Evolutionary conservation across 2,113 vertebrate species (phyloP).

Genomic region (Nipponia nippon): DNA sequence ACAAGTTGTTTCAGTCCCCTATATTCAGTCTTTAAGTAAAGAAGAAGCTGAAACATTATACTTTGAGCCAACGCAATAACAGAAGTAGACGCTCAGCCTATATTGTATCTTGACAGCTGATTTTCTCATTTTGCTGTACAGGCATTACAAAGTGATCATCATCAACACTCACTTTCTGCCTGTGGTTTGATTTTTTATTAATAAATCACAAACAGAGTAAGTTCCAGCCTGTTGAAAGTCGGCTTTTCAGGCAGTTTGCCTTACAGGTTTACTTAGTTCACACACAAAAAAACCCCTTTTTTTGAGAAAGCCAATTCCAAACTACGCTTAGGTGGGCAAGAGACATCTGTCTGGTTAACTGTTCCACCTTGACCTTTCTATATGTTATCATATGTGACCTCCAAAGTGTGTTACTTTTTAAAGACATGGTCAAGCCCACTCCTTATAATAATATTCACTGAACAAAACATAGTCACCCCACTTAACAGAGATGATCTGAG

Average conservation of each 20-base stretch:
- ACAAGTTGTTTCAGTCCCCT: not conserved
- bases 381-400: fast-evolving
- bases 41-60: not conserved
- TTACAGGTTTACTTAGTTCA: not conserved
- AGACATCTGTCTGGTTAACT: not conserved
- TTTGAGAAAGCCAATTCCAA: not conserved
- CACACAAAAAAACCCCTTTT: fast-evolving
- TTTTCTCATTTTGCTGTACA: not conserved
- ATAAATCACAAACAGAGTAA: not conserved
- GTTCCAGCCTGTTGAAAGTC: not conserved
- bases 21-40: not conserved
- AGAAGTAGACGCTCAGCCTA: not conserved
- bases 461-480: not conserved
- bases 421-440: not conserved
- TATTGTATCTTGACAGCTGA: not conserved
- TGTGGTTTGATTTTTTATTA: not conserved
- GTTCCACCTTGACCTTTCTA: not conserved
- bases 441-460: not conserved
- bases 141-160: not conserved
- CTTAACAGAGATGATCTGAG: not conserved
- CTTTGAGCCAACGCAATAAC: not conserved
- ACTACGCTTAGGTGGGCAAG: not conserved
- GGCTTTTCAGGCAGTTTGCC: not conserved
- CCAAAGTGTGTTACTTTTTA: not conserved
- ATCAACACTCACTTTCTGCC: not conserved